Base-by-base conservation (phyloP, 2,888 invertebrate genomes). In the Acleris holmiana region DNA sequence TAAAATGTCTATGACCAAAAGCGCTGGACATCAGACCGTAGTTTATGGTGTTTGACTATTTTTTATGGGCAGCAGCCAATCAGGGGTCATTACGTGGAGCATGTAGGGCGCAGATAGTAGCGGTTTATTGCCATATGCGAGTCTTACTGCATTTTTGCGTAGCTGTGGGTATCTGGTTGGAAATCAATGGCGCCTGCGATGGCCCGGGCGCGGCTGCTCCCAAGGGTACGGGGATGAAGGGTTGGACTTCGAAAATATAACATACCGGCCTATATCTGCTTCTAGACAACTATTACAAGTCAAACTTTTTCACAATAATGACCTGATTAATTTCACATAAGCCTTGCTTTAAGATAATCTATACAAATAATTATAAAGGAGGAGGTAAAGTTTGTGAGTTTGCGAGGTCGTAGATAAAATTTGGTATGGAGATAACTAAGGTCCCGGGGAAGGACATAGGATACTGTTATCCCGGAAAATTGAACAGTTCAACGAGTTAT, bases 141-240 rank as follows among this genome's bases (percentile, higher is more conserved):
- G 17, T 49, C 48, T 59, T 59, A 54, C 55, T 29, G 8, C 44
- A 49, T 49, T 29, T 41, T 17, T 15, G 40, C n/a, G 25, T 41
- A 25, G 25, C 23, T 47, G 13, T 18, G 8, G 23, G n/a, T 46
- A 17, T 18, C 48, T 66, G 58, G 56, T 61, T 71, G 69, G 58
- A 72, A 80, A 75, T 80, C 79, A 85, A 84, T 84, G 84, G 74
- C 70, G 82, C 84, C 79, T 84, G 72, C 75, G 74, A 87, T 85
- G 71, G 78, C 21, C 64, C 76, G 78, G 87, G 87, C 84, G 85
- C 81, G 78, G 77, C 76, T 63, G 59, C 64, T 66, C 85, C 78
- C 80, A 40, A 29, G 81, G 77, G 84, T 7, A 79, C 61, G 41
- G 23, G 21, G 47, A 63, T 71, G 71, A 78, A 82, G 83, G 85